Percentiles rank a stretch among this genome's conserved stretches.
phyloP scores from a whole-genome alignment of 2,797 vertebrate species.

The Ceryle rudis region DNA sequence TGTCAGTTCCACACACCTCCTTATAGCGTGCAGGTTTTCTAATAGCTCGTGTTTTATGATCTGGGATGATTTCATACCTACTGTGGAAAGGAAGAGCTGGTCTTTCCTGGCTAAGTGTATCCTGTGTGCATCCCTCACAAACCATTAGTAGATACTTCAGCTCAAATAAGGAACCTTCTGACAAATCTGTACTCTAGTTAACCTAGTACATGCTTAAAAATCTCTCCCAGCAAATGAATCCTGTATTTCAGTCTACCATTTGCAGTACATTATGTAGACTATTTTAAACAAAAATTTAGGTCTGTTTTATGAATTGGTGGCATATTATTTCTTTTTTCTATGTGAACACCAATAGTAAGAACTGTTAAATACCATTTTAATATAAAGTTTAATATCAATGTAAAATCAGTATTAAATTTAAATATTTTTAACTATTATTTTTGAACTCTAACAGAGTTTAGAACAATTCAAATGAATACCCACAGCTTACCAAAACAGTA shows the following conservation, averaged over 20 bases:
- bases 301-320: neutral
- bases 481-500: neutral
- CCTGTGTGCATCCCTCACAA: neutral
- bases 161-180: neutral
- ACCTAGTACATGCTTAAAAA: neutral
- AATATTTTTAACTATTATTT: neutral
- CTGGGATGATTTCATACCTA: neutral
- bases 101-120: neutral
- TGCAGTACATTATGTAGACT: neutral
- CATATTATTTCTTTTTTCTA: neutral
- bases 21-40: neutral
- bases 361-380: neutral
- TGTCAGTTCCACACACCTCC: neutral
- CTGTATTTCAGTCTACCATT: neutral
- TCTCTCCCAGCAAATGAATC: neutral
- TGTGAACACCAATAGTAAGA: neutral
- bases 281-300: neutral
- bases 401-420: neutral
- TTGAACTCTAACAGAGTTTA: neutral
- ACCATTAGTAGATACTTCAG: neutral
- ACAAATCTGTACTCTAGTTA: neutral
- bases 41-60: neutral
- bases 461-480: neutral
- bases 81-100: neutral
- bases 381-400: neutral